Conservation (phyloP, 2,888 invertebrate genomes). For the Macrostomum cliftonense region DNA sequence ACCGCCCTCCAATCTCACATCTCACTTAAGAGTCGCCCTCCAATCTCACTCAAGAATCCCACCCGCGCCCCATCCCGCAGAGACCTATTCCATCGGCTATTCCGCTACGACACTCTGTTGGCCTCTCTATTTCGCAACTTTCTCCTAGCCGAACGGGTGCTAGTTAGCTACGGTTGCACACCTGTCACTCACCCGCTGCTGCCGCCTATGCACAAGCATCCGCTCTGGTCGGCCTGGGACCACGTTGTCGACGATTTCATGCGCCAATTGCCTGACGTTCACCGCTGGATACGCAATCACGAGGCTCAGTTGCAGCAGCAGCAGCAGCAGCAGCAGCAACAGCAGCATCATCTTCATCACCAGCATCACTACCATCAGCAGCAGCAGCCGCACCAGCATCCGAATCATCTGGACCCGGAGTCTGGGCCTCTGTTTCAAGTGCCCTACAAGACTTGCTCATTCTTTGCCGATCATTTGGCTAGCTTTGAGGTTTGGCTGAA, state of each 20-base stretch:
- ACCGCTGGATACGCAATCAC: not conserved
- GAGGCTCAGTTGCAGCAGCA: not conserved
- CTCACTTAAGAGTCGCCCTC: too few relatives aligned
- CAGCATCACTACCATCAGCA: not conserved
- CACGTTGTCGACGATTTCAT: conserved; percentile 79
- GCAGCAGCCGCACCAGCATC: not conserved
- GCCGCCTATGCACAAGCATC: conserved; percentile 61
- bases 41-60: too few relatives aligned
- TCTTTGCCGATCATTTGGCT: conserved; percentile 90
- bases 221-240: conserved; percentile 70
- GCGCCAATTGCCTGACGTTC: conserved; percentile 54
- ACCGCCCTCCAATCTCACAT: too few relatives aligned
- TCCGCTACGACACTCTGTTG: conserved; percentile 89
- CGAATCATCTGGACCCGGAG: conserved; percentile 20
- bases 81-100: conserved; percentile 83
- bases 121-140: conserved; percentile 93
- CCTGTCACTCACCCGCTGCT: conserved; percentile 79
- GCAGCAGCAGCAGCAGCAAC: not conserved
- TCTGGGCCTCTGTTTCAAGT: conserved; percentile 21
- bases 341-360: not conserved
- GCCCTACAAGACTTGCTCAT: conserved; percentile 50
- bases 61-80: too few relatives aligned
- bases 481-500: conserved; percentile 89
- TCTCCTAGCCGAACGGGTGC: conserved; percentile 78
- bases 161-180: conserved; percentile 84